Percentiles rank a stretch among this genome's conserved stretches.
phyloP scores from a whole-genome alignment of 2,113 vertebrate genomes.

The Gallinago jamesoni region DNA sequence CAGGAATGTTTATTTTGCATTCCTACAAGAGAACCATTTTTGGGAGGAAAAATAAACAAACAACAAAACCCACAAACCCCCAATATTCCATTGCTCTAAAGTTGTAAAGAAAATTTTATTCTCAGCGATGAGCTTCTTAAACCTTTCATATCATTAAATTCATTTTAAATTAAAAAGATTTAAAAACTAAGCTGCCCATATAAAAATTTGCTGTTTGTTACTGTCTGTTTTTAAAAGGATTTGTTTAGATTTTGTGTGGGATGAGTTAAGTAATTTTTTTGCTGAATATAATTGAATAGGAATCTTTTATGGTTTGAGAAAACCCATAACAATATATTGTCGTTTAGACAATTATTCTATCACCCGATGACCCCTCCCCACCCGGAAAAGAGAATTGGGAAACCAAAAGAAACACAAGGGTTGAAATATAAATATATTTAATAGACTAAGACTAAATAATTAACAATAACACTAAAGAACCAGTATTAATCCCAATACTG shows the following conservation, averaged over 20 bases:
- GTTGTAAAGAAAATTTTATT: neutral
- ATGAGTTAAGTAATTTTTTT: neutral
- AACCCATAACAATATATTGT: too few species aligned
- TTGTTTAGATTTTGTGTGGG: neutral
- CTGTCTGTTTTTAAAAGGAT: neutral
- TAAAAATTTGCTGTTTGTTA: neutral
- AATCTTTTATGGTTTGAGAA: neutral
- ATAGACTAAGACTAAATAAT: too few species aligned
- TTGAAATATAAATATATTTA: too few species aligned
- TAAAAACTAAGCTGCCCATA: neutral
- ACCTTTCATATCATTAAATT: neutral
- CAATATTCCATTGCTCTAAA: neutral
- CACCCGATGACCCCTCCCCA: too few species aligned
- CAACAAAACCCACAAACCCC: neutral
- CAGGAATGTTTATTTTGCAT: neutral
- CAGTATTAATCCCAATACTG: too few species aligned
- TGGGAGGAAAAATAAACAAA: neutral
- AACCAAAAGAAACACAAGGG: too few species aligned
- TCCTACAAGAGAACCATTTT: neutral
- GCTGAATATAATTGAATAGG: neutral
- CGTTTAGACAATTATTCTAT: too few species aligned
- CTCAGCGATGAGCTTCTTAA: neutral
- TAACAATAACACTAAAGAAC: too few species aligned
- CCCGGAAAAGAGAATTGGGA: too few species aligned
- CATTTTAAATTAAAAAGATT: neutral